Base-by-base conservation (phyloP, 2,888 invertebrate genomes). In the Dysmachus trigonus region DNA sequence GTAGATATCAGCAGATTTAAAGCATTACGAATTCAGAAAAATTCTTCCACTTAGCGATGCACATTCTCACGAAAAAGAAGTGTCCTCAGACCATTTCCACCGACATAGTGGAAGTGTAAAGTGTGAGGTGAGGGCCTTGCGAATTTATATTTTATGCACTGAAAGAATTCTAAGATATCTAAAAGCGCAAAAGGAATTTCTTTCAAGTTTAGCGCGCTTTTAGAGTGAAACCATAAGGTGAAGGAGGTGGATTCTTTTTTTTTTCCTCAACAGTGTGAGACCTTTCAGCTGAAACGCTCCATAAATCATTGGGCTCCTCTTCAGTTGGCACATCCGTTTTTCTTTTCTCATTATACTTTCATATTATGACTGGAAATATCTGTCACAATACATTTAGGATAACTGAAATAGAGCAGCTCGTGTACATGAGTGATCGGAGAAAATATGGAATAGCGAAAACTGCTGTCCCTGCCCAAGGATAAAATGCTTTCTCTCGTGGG, bases 311-410 rank as follows among this genome's bases (percentile, higher is more conserved):
- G 83, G 38, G 13, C 38, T 35, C 27, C 41, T 47, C 33, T 62
- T 5, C 27, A 27, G 30, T 72, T 51, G 83, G 83, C 38, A 72
- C 83, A 83, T 72, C 72, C 72, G 22, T 41, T 53, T 41, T 72
- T 83, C 83, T 72, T 72, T n/a, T 38, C 72, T 72, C 72, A 83
- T 72, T 83, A 83, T 83, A 83, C 83, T 72, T 83, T 83, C 72
- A 83, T 83, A 83, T 72, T 83, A 72, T 72, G 83, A 27, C 83
- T 72, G 31, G 72, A 51, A 72, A 38, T 83, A 72, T 83, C 83
- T 83, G 83, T 83, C 83, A 53, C 18, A 72, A 41, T 71, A 35
- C 35, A 83, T 83, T 72, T 83, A 72, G 72, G 41, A 38, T 72
- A 72, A 38, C 72, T 83, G 27, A 83, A 83, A 72, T 72, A 72